Base-by-base conservation (phyloP, 1,140 invertebrate genomes). In the Ceratoteleas bidentatus region DNA sequence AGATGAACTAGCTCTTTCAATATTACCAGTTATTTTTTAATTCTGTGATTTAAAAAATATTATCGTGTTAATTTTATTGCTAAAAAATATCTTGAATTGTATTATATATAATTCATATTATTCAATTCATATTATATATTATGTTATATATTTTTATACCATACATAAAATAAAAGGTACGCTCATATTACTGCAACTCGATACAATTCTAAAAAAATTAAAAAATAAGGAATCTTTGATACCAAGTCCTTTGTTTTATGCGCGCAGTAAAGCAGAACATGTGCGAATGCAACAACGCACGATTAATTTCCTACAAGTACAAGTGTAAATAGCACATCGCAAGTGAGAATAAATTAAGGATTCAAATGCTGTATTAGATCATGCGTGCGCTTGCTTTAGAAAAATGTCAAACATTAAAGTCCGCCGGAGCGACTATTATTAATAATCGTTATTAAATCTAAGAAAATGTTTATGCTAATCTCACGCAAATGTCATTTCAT, bases 381-480 rank as follows among this genome's bases (percentile, higher is more conserved):
- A 58, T 72, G 49, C 62, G 54, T 24, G 52, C 38, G 34, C 58
- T 32, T 38, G 62, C 50, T 50, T 24, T 53, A 56, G 45, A 61
- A 49, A 69, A 83, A 83, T 74, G 74, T 77, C 69, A 72, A 72
- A 66, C 45, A 36, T 78, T 75, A 75, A 69, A 83, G 65, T 64
- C 62, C 57, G 66, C 43, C 56, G 11, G 43, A 38, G 32, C 13
- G 38, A 52, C 66, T 74, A 68, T 81, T 81, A 83, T 79, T 83
- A 56, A 83, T 83, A 79, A 79, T 76, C 81, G 53, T 75, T 76
- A 83, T 83, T 83, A 83, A 79, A 79, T 57, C 72, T 62, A 34
- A 83, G 75, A 79, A 83, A 83, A 75, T 58, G 57, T 58, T 76
- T 76, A 79, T 77, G 72, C 76, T 74, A 73, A 84, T 80, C 73